Evolutionary conservation across 2,113 vertebrate species (phyloP).

Genomic region (Smithornis capensis): DNA sequence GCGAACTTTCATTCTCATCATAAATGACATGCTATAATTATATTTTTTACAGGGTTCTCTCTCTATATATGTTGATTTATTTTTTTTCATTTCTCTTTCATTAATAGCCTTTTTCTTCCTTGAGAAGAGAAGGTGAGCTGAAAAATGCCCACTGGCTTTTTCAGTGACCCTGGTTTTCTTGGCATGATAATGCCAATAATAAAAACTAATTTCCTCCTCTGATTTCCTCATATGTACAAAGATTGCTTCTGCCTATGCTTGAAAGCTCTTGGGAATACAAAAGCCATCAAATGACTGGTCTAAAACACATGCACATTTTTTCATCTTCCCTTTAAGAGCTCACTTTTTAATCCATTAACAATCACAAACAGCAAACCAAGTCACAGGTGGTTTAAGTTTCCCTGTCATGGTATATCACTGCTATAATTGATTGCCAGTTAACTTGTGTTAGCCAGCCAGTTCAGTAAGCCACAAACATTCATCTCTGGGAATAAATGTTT

Average conservation of each 20-base stretch:
- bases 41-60: slow-evolving; percentile 22
- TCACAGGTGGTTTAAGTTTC: background rate
- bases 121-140: slow-evolving; percentile 18
- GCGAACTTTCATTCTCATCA: slow-evolving; percentile 36
- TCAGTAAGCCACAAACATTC: slow-evolving; percentile 39
- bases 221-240: slow-evolving; percentile 13
- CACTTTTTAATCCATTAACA: slow-evolving; percentile 17
- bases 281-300: background rate
- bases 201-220: slow-evolving; percentile 49
- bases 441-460: slow-evolving; percentile 36
- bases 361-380: background rate
- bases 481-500: slow-evolving; percentile 49
- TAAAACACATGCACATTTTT: slow-evolving; percentile 3
- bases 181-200: background rate
- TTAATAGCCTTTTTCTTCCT: slow-evolving; percentile 41
- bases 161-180: background rate
- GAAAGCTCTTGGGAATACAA: background rate
- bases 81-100: slow-evolving; percentile 55
- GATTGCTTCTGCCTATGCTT: background rate
- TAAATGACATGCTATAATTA: slow-evolving; percentile 44
- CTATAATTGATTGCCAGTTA: slow-evolving; percentile 39
- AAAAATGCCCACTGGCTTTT: slow-evolving; percentile 4
- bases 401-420: background rate
- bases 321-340: background rate
- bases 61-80: slow-evolving; percentile 40